Percentiles rank a stretch among this genome's conserved stretches.
These are phyloP conservation scores for Apis florea DNA, from an alignment of 1,140 invertebrate genomes.

Conservation along the genomic window DNA sequence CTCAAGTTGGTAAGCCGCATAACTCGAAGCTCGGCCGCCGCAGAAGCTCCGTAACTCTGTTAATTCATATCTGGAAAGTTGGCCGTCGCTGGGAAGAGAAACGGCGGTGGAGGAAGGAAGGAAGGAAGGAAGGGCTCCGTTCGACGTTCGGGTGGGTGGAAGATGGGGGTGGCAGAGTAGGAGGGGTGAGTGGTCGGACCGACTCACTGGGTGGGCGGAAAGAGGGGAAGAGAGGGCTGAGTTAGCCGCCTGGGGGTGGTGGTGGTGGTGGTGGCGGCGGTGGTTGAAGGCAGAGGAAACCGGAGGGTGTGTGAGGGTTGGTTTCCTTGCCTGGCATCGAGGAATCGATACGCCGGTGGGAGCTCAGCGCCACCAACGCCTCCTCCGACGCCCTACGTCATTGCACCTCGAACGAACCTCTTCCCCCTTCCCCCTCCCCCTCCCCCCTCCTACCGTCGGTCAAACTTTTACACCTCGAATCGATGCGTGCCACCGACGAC, in stretches of 20 bases:
- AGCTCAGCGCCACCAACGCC: slow-evolving; percentile 77
- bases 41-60: slow-evolving; percentile 79
- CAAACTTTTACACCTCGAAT: slow-evolving; percentile 52
- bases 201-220: slow-evolving; percentile 55
- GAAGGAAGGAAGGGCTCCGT: slow-evolving; percentile 30
- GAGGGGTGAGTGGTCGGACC: slow-evolving; percentile 54
- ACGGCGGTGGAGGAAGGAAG: slow-evolving; percentile 38
- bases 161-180: slow-evolving; percentile 49
- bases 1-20: slow-evolving; percentile 76
- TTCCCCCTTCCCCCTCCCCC: slow-evolving; percentile 16
- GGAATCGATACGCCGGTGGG: slow-evolving; percentile 76
- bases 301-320: slow-evolving; percentile 56
- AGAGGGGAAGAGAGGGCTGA: slow-evolving; percentile 61
- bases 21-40: slow-evolving; percentile 69
- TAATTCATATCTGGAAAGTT: slow-evolving; percentile 80
- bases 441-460: slow-evolving; percentile 27
- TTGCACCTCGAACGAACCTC: slow-evolving; percentile 67
- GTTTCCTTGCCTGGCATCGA: slow-evolving; percentile 71
- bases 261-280: slow-evolving; percentile 57
- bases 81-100: slow-evolving; percentile 59
- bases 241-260: slow-evolving; percentile 59
- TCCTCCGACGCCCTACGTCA: slow-evolving; percentile 75
- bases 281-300: slow-evolving; percentile 58
- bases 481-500: neutral
- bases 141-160: slow-evolving; percentile 39